Evolutionary conservation across 2,797 vertebrate genomes (phyloP).

Genomic region (Pangasius larnaudii): DNA sequence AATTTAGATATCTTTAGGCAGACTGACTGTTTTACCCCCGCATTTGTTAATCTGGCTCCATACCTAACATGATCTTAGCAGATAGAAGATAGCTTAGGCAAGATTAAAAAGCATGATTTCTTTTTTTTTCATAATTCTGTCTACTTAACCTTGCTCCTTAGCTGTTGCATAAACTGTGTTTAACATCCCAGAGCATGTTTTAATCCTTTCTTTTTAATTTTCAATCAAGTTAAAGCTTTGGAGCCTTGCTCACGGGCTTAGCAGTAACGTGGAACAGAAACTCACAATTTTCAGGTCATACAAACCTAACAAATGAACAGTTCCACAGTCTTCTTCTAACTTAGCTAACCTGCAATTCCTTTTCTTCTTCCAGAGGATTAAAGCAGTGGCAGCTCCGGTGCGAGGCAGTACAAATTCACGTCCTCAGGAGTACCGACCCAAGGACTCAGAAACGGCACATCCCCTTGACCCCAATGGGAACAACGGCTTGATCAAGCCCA

Average conservation of each 20-base stretch:
- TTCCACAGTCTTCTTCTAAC: not conserved
- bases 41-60: not conserved
- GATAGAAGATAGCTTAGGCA: not conserved
- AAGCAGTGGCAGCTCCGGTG: slow-evolving; percentile 88
- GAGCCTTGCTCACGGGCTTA: not conserved
- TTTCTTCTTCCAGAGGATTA: slow-evolving; percentile 82
- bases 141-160: not conserved
- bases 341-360: not conserved
- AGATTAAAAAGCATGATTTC: not conserved
- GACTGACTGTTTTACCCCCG: not conserved
- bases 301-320: not conserved
- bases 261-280: not conserved
- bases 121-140: not conserved
- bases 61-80: not conserved
- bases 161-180: not conserved
- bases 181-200: not conserved
- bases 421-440: slow-evolving; percentile 71
- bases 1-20: not conserved
- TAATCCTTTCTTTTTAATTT: not conserved
- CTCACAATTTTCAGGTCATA: not conserved
- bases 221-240: not conserved
- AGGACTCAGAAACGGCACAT: slow-evolving; percentile 77
- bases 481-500: slow-evolving; percentile 84
- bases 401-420: slow-evolving; percentile 83
- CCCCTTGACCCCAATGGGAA: slow-evolving; percentile 85